These are phyloP conservation scores for Chroicocephalus ridibundus DNA, from an alignment of 2,113 vertebrate genomes.

Conservation along the genomic window DNA sequence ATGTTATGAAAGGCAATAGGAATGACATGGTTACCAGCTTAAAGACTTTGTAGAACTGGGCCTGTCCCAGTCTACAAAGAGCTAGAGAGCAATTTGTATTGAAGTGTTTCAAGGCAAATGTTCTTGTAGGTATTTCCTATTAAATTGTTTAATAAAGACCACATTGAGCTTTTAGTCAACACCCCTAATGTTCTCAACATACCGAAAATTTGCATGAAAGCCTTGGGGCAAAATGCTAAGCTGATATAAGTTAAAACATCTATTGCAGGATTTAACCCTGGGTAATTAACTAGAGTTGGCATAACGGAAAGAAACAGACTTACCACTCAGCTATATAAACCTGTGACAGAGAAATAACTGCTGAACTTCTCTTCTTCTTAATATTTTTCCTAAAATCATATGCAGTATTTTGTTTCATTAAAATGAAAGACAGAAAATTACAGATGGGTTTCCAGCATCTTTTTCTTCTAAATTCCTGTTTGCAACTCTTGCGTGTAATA, in stretches of 20 bases:
- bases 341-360: background rate
- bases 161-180: background rate
- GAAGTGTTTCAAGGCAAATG: conserved; percentile 23
- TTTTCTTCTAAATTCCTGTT: background rate
- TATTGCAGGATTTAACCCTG: background rate
- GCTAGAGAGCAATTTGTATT: background rate
- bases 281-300: background rate
- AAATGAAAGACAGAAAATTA: background rate
- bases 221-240: background rate
- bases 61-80: background rate
- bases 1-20: background rate
- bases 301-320: background rate
- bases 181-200: background rate
- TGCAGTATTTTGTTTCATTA: background rate
- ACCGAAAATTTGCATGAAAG: conserved; percentile 28
- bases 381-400: background rate
- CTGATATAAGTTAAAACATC: background rate
- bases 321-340: background rate
- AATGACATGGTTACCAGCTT: background rate
- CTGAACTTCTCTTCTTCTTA: background rate
- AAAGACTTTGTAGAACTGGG: background rate
- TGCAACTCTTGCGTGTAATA: background rate
- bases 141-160: conserved; percentile 24
- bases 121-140: conserved; percentile 25
- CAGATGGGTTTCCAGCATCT: background rate